Percentiles rank a stretch among this genome's conserved stretches.
phyloP scores from a whole-genome alignment of 2,888 invertebrate genomes.

The Ctenicera cuprea region DNA sequence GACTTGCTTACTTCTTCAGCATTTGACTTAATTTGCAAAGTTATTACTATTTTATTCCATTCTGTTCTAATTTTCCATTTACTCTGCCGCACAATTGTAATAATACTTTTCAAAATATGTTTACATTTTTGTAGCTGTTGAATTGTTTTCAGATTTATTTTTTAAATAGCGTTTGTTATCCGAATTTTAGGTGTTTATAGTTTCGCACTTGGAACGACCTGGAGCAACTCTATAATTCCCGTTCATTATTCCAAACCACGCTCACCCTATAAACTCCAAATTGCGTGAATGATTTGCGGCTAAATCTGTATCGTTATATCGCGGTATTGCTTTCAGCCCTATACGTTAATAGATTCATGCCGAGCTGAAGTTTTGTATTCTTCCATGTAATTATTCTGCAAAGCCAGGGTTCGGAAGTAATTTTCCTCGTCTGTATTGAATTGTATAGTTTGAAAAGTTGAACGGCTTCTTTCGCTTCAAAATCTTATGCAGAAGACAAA shows the following conservation, averaged over 20 bases:
- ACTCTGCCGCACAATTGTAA: too few species aligned
- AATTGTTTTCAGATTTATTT: too few species aligned
- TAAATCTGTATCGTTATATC: conserved; percentile 29
- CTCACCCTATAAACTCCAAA: conserved; percentile 19
- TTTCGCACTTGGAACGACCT: conserved; percentile 12
- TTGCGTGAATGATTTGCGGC: conserved; percentile 33
- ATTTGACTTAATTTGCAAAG: too few species aligned
- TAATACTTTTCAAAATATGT: too few species aligned
- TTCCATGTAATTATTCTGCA: conserved; percentile 35
- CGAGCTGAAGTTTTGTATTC: conserved; percentile 16
- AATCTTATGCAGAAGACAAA: neutral
- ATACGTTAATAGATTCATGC: conserved; percentile 9
- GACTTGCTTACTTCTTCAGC: too few species aligned
- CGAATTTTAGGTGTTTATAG: neutral
- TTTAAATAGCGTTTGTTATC: neutral
- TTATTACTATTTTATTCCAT: too few species aligned
- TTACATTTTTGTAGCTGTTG: too few species aligned
- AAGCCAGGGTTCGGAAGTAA: conserved; percentile 38
- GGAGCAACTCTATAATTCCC: conserved; percentile 9
- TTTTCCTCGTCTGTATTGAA: conserved; percentile 35
- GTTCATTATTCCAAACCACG: conserved; percentile 36
- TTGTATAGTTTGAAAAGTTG: neutral
- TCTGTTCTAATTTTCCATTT: too few species aligned
- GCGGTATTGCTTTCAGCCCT: conserved; percentile 29
- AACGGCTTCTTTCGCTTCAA: conserved; percentile 28